Evolutionary conservation across 2,797 vertebrate genomes (phyloP).

Genomic region (Urophycis tenuis): DNA sequence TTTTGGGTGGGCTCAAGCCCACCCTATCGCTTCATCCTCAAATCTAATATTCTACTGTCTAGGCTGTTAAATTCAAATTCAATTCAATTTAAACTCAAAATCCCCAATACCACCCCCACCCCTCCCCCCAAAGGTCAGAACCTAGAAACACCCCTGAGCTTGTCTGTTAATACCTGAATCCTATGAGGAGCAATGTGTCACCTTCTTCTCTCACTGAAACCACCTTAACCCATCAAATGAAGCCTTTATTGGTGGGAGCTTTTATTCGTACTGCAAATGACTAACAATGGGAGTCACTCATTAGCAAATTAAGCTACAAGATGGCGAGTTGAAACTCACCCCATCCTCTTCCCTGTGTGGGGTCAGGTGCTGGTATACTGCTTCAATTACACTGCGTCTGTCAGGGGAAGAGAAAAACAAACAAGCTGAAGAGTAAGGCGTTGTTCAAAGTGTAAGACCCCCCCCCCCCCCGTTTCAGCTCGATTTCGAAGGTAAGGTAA

Average conservation of each 20-base stretch:
- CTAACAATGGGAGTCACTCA: too few species aligned
- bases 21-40: too few species aligned
- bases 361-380: constrained; percentile 94
- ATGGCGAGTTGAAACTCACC: constrained; percentile 74
- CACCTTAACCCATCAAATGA: not conserved
- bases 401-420: constrained; percentile 24
- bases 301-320: not conserved
- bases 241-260: not conserved
- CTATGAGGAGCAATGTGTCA: not conserved
- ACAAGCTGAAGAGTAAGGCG: not conserved
- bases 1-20: too few species aligned
- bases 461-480: too few species aligned
- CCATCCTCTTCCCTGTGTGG: constrained; percentile 94
- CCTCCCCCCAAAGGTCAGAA: too few species aligned
- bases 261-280: too few species aligned
- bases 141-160: not conserved
- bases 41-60: too few species aligned
- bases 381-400: constrained; percentile 96
- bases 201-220: not conserved
- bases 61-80: too few species aligned
- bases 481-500: too few species aligned
- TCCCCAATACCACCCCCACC: too few species aligned
- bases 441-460: not conserved
- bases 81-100: too few species aligned
- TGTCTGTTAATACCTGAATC: not conserved